Evolutionary conservation across 2,113 vertebrate species (phyloP).

Genomic region (Grus americana): DNA sequence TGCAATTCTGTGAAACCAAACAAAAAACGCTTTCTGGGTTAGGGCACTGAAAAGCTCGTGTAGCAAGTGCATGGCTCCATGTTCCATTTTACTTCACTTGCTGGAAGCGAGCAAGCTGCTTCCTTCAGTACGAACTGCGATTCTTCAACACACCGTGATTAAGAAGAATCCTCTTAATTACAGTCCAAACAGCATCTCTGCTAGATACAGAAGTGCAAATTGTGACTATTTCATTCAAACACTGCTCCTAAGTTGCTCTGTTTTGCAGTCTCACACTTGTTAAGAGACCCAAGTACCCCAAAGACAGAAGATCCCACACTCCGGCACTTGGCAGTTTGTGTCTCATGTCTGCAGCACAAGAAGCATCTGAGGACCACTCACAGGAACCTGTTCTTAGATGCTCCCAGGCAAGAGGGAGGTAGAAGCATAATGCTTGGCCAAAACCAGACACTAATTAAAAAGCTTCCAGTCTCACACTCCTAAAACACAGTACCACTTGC

Average conservation of each 20-base stretch:
- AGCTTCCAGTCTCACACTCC: not conserved
- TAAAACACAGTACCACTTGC: not conserved
- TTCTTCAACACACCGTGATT: not conserved
- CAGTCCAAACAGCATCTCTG: not conserved
- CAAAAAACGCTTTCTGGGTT: not conserved
- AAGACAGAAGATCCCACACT: not conserved
- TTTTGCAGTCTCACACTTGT: not conserved
- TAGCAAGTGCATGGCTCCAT: fast-evolving
- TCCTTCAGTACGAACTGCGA: not conserved
- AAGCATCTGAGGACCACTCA: not conserved
- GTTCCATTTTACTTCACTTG: not conserved
- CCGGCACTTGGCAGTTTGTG: not conserved
- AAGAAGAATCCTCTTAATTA: not conserved
- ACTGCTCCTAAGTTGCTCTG: not conserved
- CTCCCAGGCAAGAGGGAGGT: not conserved
- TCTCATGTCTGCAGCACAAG: not conserved
- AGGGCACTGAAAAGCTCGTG: not conserved
- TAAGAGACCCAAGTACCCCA: not conserved
- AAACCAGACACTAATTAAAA: not conserved
- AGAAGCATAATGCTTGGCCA: not conserved
- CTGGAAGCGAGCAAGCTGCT: not conserved
- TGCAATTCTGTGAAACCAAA: not conserved
- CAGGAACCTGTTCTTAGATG: not conserved
- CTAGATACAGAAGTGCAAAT: not conserved
- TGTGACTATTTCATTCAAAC: not conserved